Base-by-base conservation (phyloP, 2,113 vertebrate species). In the human (Homo sapiens) region DNA sequence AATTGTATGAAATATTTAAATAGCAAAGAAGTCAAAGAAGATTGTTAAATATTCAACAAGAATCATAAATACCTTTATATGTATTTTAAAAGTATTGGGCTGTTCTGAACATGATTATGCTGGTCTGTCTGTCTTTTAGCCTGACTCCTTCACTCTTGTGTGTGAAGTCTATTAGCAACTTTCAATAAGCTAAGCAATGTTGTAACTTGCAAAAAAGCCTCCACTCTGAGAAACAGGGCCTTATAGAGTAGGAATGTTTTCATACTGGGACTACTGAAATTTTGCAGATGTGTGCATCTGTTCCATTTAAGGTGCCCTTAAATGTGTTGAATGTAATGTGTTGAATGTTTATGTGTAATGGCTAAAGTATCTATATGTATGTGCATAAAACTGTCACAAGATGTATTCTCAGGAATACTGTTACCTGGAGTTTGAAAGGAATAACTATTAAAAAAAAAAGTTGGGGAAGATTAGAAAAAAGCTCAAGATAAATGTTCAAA, bases 351-450 rank as follows among this genome's bases (percentile, higher is more conserved):
- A 79, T 97, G 96, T 98, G 90, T 97, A 86, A 89, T 94, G 57
- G 73, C 66, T 97, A 86, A 97, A 95, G 78, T 98, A 93, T 97
- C 83, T 97, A 93, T 90, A 86, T 98, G 88, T 98, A 97, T 97
- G 96, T 96, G 93, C 97, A 97, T 98, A 97, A 93, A 92, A 98
- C 48, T 94, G 97, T 98, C 92, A 97, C 61, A 96, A 97, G 92
- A 97, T 98, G 97, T 98, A 98, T 96, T 97, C 97, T 98, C 96
- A 98, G 97, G 97, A 98, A 95, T 97, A 97, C 96, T 97, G 55
- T 97, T 97, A 95, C 80, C 94, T 97, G 89, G 97, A 97, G 86
- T 98, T 96, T 96, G 95, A 97, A 64, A 97, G 84, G 90, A 96
- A 95, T 94, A 96, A 89, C 35, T 88, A 96, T 96, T 94, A 96